Evolutionary conservation across 2,113 vertebrate species (phyloP).

Genomic region (Paratilapia polleni): DNA sequence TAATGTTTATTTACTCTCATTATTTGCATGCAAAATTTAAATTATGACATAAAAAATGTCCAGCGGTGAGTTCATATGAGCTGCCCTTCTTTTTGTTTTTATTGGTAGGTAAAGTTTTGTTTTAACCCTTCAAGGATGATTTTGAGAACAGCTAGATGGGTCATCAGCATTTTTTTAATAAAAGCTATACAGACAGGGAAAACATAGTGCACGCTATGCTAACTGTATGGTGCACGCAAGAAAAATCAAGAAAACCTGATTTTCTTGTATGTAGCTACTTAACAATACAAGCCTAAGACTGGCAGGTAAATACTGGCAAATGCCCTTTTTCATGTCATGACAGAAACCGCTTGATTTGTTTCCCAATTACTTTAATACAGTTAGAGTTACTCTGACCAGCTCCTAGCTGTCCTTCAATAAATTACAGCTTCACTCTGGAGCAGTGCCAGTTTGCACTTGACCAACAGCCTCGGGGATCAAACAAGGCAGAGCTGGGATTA

Average conservation of each 20-base stretch:
- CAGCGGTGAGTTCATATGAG: background rate
- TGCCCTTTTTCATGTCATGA: background rate
- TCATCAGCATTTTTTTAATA: background rate
- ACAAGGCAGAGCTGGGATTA: constrained; percentile 13
- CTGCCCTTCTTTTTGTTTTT: background rate
- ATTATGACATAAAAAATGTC: background rate
- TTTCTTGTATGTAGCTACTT: background rate
- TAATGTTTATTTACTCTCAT: background rate
- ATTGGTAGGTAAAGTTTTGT: background rate
- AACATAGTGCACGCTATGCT: background rate
- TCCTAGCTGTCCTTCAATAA: background rate
- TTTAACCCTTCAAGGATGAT: background rate
- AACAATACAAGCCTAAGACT: background rate
- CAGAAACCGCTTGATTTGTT: background rate
- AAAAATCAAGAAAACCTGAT: background rate
- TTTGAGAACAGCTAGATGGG: background rate
- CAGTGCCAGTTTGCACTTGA: constrained; percentile 24
- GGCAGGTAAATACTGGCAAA: background rate
- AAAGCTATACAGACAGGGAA: background rate
- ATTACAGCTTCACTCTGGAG: constrained; percentile 4
- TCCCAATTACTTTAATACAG: constrained; percentile 3
- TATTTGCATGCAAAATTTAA: background rate
- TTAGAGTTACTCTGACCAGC: background rate
- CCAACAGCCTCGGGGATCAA: constrained; percentile 31
- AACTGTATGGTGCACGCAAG: background rate